These are phyloP conservation scores for Jaculus jaculus DNA, from an alignment of 2,113 vertebrate genomes.

Conservation along the genomic window DNA sequence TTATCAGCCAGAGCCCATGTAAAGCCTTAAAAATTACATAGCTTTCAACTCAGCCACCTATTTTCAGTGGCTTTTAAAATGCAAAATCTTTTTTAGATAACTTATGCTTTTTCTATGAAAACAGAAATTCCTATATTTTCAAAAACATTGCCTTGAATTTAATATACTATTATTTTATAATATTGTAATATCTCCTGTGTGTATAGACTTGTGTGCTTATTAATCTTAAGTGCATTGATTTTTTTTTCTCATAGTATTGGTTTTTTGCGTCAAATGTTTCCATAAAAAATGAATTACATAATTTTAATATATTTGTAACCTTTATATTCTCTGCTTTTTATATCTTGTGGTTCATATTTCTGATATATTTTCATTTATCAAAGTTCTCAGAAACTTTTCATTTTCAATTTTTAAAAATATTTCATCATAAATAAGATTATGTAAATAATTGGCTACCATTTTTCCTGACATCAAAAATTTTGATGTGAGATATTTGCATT, in stretches of 20 bases:
- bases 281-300: not conserved
- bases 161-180: not conserved
- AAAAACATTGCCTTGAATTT: not conserved
- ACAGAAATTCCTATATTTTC: slow-evolving; percentile 8
- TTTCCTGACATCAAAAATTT: not conserved
- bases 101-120: not conserved
- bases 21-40: not conserved
- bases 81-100: not conserved
- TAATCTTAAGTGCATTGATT: not conserved
- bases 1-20: not conserved
- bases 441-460: not conserved
- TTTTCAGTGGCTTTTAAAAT: not conserved
- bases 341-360: not conserved
- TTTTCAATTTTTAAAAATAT: not conserved
- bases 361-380: not conserved
- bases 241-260: not conserved
- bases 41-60: not conserved
- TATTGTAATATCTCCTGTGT: not conserved
- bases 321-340: not conserved
- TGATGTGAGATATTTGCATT: not conserved
- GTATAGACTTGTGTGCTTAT: not conserved
- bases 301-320: not conserved
- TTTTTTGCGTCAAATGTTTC: not conserved
- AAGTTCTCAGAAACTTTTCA: not conserved
- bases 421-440: not conserved